phyloP scores from a whole-genome alignment of 37 sponge, comb jelly and placozoan genomes.

The Geodia barretti region DNA sequence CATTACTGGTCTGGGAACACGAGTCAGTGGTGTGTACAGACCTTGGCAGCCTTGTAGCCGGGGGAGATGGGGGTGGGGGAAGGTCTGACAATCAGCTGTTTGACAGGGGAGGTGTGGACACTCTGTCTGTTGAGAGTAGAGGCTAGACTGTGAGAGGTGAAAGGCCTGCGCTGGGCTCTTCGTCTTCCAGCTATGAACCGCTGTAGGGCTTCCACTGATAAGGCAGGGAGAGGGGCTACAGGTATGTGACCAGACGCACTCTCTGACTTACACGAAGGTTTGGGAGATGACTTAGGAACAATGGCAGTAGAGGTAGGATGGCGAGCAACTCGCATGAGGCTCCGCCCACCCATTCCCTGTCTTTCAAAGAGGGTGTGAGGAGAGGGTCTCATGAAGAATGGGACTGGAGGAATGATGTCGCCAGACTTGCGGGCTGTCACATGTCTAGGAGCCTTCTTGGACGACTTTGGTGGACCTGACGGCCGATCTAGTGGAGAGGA shows the following conservation, averaged over 20 bases:
- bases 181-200: constrained; percentile 5
- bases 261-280: constrained; percentile 34
- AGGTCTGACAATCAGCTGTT: constrained; percentile 28
- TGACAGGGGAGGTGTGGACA: constrained; percentile 29
- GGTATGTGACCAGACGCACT: background rate
- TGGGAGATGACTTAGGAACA: constrained; percentile 27
- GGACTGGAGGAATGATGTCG: constrained; percentile 60
- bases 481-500: background rate
- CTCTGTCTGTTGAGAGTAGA: constrained; percentile 19
- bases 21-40: no score
- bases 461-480: background rate
- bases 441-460: background rate
- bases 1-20: no score
- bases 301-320: constrained; percentile 11
- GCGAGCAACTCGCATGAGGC: constrained; percentile 30
- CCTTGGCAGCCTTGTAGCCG: constrained; percentile 51
- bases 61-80: constrained; percentile 69
- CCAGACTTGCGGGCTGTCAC: constrained; percentile 5
- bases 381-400: constrained; percentile 61
- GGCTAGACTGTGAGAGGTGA: background rate
- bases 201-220: constrained; percentile 13
- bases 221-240: background rate
- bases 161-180: constrained; percentile 20
- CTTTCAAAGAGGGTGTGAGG: constrained; percentile 34
- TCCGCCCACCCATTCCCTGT: constrained; percentile 28